Base-by-base conservation (phyloP, 2,113 vertebrate genomes). In the Struthio camelus region DNA sequence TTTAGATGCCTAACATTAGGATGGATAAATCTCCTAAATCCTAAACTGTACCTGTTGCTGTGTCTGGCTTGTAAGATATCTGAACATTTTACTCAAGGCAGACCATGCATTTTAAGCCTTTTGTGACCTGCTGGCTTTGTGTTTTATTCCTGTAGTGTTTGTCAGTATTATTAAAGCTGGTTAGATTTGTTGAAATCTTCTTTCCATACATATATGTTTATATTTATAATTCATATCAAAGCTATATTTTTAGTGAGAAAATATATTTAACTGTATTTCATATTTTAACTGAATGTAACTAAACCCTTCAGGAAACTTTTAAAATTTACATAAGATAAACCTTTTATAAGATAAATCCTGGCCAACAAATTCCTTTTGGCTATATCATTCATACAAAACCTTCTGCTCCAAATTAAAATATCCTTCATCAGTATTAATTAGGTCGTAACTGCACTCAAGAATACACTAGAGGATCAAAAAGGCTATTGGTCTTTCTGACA, bases 401-500 rank as follows among this genome's bases (percentile, higher is more conserved):
- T 89, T 81, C 61, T 82, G 25, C 87, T 92, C n/a, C 34, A 79
- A 96, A 91, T 89, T 82, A 85, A 93, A 66, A 38, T 73, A 40
- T 72, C 17, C 10, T 84, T 87, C 58, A 42, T 89, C 62, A 73
- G 36, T 66, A 69, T 80, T 90, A 96, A 89, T 94, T 91, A 92
- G 30, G 34, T 32, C 79, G 73, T 53, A 87, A 80, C 81, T 77
- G 18, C 50, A 80, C 34, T 87, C 66, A 80, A 34, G 80, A 89
- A 77, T 58, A 50, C 10, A 73, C 44, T 77, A 70, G 48, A 81
- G 70, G 67, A 94, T 95, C 78, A 93, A 91, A 95, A 78, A 12
- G 3, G 15, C 15, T 94, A 46, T 50, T 85, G 70, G 80, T 87
- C 61, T 89, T 93, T 85, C 84, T 93, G 89, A 70, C 22, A 93